Conservation (phyloP, 2,113 vertebrate genomes). For the Crocuta crocuta region DNA sequence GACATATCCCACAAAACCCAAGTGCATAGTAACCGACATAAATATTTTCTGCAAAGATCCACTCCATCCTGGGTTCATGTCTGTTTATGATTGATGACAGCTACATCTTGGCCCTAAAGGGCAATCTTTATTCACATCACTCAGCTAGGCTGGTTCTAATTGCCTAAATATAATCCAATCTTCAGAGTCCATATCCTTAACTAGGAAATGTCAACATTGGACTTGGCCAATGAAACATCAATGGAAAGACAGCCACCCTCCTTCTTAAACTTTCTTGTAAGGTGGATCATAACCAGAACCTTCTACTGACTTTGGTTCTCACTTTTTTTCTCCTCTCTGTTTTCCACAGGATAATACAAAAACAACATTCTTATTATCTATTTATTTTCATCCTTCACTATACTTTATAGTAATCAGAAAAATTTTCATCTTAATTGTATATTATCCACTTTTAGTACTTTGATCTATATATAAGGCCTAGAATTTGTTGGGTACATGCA, state of each 20-base stretch:
- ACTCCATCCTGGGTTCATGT: constrained; percentile 60
- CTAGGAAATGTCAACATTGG: constrained; percentile 75
- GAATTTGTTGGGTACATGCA: neutral
- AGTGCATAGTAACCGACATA: constrained; percentile 72
- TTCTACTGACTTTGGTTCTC: constrained; percentile 34
- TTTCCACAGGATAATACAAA: neutral
- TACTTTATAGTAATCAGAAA: neutral
- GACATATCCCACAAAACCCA: constrained; percentile 46
- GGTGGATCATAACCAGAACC: constrained; percentile 22
- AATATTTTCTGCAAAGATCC: constrained; percentile 61
- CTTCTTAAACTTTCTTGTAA: constrained; percentile 52
- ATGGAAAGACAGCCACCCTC: constrained; percentile 33
- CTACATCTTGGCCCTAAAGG: constrained; percentile 42
- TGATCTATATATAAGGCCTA: neutral
- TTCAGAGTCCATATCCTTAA: constrained; percentile 59
- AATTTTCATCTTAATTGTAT: neutral
- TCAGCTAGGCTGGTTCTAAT: constrained; percentile 74
- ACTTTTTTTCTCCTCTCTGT: neutral
- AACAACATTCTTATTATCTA: neutral
- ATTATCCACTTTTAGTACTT: neutral
- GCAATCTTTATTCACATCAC: constrained; percentile 57
- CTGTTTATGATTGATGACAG: constrained; percentile 62
- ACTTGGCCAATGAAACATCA: constrained; percentile 62
- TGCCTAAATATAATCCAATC: constrained; percentile 67
- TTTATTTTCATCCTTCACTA: neutral